These are phyloP conservation scores for Melanargia galathea DNA, from an alignment of 2,888 invertebrate genomes.

Conservation along the genomic window DNA sequence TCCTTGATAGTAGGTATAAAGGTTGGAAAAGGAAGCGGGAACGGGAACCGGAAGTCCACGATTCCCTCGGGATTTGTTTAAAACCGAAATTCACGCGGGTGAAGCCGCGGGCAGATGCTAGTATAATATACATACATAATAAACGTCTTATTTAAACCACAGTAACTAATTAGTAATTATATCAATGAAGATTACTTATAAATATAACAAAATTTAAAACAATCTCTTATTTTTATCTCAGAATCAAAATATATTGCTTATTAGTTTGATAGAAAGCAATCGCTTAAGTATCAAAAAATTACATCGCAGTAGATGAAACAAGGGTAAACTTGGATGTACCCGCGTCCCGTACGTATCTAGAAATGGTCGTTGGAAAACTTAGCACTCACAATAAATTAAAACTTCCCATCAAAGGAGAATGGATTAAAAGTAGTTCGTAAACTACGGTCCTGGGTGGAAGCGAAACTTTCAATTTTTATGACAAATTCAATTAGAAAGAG, in stretches of 20 bases:
- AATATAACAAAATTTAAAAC: too few species aligned
- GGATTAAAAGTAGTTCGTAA: conserved; percentile 78
- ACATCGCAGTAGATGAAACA: conserved; percentile 65
- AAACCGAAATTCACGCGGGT: too few species aligned
- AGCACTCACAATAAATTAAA: conserved; percentile 81
- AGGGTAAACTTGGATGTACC: conserved; percentile 59
- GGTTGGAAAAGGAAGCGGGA: too few species aligned
- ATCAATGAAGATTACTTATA: too few species aligned
- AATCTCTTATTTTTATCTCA: not conserved
- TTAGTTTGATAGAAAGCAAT: conserved; percentile 30
- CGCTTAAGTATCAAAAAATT: conserved; percentile 58
- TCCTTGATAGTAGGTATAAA: too few species aligned
- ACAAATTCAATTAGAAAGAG: conserved; percentile 76
- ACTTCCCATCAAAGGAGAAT: conserved; percentile 77
- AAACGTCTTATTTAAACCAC: too few species aligned
- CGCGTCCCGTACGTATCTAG: conserved; percentile 51
- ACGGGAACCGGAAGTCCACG: too few species aligned
- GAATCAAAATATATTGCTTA: conserved; percentile 13
- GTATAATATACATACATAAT: too few species aligned
- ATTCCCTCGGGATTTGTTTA: too few species aligned
- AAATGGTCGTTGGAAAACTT: conserved; percentile 68
- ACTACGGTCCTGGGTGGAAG: conserved; percentile 63
- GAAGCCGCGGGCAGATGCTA: too few species aligned
- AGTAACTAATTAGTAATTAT: too few species aligned
- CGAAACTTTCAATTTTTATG: conserved; percentile 81